Evolutionary conservation across 2,113 vertebrate species (phyloP), one percentile per base, ranked within the genome.

Genomic region (Kryptolebias marmoratus): DNA sequence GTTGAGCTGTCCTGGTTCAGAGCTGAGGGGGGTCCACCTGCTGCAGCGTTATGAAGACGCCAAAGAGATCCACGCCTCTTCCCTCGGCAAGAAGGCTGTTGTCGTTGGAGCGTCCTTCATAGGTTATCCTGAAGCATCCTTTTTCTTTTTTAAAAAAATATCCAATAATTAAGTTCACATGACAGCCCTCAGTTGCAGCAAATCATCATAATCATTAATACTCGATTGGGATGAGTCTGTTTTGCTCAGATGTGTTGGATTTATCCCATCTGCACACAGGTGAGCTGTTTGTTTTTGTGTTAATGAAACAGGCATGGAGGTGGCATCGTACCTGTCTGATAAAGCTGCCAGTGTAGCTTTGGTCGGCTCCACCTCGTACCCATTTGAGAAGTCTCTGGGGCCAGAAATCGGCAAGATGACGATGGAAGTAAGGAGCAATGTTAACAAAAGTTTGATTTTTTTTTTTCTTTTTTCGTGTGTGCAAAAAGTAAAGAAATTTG

Each of bases 101-200:
- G 63, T 97, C 0, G 1, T 96, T 2, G 96, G 96, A 73, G 85
- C 95, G 5, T 97, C 96, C 2, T 97, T 97, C 82, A 74, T 96
- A 90, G 96, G 96, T 96, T 77, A 52, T 42, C 28, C 30, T 16
- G 12, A 11, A 16, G 2, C 13, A 16, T 49, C 42, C 36, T 36
- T 12, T 4, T 28, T 5, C 27, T 55, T 14, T 15, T 36, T 57
- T 22, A 22, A 42, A 42, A 42, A 42, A 42, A 42, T 59, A n/a
- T 18, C 22, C 22, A 22, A 22, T 44, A 22, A 27, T 27, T 47
- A 31, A 30, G 44, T 52, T 68, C 22, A 74, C 0, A 0, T 47
- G 31, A 64, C 28, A 27, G 63, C 63, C 9, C 39, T 42, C 9
- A 42, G 39, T 36, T 36, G 32, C 7, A 12, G 39, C 6, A 28